A percentile compares a stretch with the other conserved stretches of the same genome.
Conservation (phyloP, 1,140 invertebrate genomes). For the Bombus sibiricus region DNA sequence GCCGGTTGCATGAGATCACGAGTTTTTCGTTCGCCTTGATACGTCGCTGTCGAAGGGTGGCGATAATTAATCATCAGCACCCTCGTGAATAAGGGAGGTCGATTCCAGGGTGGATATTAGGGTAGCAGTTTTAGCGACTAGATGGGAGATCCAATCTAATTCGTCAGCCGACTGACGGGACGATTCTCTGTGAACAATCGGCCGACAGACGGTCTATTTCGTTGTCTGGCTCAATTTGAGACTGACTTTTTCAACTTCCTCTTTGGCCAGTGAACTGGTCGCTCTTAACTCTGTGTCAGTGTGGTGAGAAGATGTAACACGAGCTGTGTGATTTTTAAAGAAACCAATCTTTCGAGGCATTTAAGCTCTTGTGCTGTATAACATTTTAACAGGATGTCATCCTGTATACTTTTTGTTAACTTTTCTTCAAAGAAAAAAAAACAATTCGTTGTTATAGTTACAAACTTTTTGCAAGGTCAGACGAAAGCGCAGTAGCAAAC, state of each 20-base stretch:
- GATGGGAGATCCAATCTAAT: conserved; percentile 51
- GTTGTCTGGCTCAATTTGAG: conserved; percentile 1
- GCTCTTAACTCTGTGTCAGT: not conserved
- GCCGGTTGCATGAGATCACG: not conserved
- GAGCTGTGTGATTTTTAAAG: too few species aligned
- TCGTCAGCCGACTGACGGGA: conserved; percentile 41
- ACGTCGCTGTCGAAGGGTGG: conserved; percentile 7
- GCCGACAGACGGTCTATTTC: conserved; percentile 5
- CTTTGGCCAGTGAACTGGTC: not conserved
- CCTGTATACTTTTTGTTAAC: too few species aligned
- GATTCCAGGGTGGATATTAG: conserved; percentile 46
- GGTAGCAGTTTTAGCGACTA: conserved; percentile 36
- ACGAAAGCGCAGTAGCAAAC: not conserved
- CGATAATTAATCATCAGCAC: conserved; percentile 59
- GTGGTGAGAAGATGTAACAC: too few species aligned
- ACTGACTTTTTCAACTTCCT: conserved; percentile 7
- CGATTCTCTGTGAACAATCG: conserved; percentile 28
- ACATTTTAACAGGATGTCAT: too few species aligned
- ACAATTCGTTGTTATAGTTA: not conserved
- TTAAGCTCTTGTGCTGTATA: too few species aligned
- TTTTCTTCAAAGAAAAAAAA: too few species aligned
- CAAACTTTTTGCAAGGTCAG: not conserved
- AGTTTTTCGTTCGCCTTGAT: conserved; percentile 12
- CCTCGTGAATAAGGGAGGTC: conserved; percentile 35
- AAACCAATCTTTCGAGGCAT: too few species aligned